Percentiles rank a stretch among this genome's conserved stretches.
Conservation (phyloP, 1,140 invertebrate species). For the Zelostemma sp. region DNA sequence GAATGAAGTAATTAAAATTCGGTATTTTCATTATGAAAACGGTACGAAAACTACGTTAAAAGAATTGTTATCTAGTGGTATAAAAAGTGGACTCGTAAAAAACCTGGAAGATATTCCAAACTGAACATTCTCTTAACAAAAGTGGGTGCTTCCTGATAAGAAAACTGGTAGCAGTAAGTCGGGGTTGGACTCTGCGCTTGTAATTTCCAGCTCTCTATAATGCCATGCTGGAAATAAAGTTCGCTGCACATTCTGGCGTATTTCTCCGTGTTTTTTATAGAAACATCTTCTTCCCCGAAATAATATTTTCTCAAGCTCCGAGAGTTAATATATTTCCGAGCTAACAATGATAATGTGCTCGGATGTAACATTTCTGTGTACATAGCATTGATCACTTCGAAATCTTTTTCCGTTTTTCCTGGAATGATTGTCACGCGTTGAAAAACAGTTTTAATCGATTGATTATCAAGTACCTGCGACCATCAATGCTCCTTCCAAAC, state of each 20-base stretch:
- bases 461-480: slow-evolving; percentile 23
- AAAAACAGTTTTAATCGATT: no score
- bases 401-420: slow-evolving; percentile 32
- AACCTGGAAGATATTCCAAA: slow-evolving; percentile 30
- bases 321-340: slow-evolving; percentile 22
- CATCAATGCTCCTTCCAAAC: slow-evolving; percentile 67
- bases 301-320: slow-evolving; percentile 49
- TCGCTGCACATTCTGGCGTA: slow-evolving; percentile 66
- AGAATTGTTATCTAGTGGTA: background rate
- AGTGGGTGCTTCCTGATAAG: slow-evolving; percentile 50
- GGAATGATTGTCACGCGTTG: slow-evolving; percentile 11
- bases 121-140: slow-evolving; percentile 26
- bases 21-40: background rate
- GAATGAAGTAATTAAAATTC: background rate
- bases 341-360: background rate
- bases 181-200: slow-evolving; percentile 51
- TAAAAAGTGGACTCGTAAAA: background rate
- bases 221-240: slow-evolving; percentile 62
- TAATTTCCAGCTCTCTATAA: slow-evolving; percentile 61
- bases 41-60: background rate
- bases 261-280: slow-evolving; percentile 42
- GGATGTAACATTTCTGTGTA: slow-evolving; percentile 28
- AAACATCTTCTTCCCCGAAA: slow-evolving; percentile 57
- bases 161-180: slow-evolving; percentile 71
- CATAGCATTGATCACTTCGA: slow-evolving; percentile 17